Base-by-base conservation (phyloP, 2,888 invertebrate genomes). In the Strigamia maritima region DNA sequence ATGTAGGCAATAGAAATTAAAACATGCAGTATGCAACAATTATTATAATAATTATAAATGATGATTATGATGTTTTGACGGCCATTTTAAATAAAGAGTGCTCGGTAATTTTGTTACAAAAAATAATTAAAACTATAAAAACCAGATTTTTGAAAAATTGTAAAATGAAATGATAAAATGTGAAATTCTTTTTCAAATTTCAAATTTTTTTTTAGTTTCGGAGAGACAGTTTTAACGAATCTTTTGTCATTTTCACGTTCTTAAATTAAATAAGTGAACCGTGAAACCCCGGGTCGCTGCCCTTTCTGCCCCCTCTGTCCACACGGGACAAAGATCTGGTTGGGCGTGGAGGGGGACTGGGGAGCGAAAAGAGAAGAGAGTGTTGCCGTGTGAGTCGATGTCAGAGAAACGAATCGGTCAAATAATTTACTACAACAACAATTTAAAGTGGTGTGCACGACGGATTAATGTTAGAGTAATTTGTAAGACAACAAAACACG, bases 391-490 rank as follows among this genome's bases (percentile, higher is more conserved):
- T 65, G 65, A 65, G 65, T 65, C 24, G 8, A 28, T 65, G 65
- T 65, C 65, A 65, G 65, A 65, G 65, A 65, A 28, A 65, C 65
- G 65, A 65, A 65, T 65, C 65, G 28, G 24, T 65, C 65, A 65
- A 26, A 65, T 65, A 65, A 65, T 65, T 65, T 65, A 65, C 24
- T 28, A 65, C 65, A 65, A 65, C 65, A 65, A 65, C 65, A 65
- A 65, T 65, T 65, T 65, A 65, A 65, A 65, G 65, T 65, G 65
- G 65, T 65, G 65, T 65, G 65, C 65, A 65, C 65, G 65, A 65
- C 26, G 65, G 65, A 65, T 65, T 65, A 65, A 65, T 65, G 65
- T 65, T 65, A 65, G 65, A 65, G 65, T 65, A 65, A 65, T 65
- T 65, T 65, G 65, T 65, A 65, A 65, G 65, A 65, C 65, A 65